These are phyloP conservation scores for Silurus glanis DNA, from an alignment of 2,113 vertebrate species.

Conservation along the genomic window DNA sequence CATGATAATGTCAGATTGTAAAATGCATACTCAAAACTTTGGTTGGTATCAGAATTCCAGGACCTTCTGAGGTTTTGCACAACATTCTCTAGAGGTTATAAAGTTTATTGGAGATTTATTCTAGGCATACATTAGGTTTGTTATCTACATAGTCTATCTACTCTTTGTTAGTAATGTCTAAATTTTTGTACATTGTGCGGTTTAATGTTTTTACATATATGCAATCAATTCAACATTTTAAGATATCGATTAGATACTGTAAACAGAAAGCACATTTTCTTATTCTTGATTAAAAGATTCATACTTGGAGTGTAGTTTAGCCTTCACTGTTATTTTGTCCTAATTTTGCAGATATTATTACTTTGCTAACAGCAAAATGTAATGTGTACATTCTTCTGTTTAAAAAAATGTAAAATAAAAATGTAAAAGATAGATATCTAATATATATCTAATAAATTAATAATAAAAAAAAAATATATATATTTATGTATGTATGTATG, in stretches of 20 bases:
- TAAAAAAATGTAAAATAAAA: too few species aligned
- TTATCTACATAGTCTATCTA: background rate
- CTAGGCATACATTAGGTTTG: background rate
- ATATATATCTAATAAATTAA: too few species aligned
- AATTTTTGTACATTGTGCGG: background rate
- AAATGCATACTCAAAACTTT: background rate
- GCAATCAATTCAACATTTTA: background rate
- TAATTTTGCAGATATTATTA: slow-evolving; percentile 6
- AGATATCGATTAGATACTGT: background rate
- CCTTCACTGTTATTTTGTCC: background rate
- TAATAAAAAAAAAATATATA: too few species aligned
- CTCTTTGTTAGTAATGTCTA: background rate
- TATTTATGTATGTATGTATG: too few species aligned
- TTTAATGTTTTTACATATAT: background rate
- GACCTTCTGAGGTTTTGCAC: background rate
- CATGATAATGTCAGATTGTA: background rate
- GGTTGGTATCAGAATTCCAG: background rate
- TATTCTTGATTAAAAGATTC: background rate
- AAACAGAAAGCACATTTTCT: background rate
- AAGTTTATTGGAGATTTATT: background rate
- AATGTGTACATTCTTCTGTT: too few species aligned
- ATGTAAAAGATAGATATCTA: too few species aligned
- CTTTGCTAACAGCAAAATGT: background rate
- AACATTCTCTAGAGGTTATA: background rate
- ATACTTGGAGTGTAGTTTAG: background rate